Percentiles rank a stretch among this genome's conserved stretches.
These are phyloP conservation scores for Bubalus kerabau DNA, from an alignment of 2,113 vertebrate genomes.

Conservation along the genomic window DNA sequence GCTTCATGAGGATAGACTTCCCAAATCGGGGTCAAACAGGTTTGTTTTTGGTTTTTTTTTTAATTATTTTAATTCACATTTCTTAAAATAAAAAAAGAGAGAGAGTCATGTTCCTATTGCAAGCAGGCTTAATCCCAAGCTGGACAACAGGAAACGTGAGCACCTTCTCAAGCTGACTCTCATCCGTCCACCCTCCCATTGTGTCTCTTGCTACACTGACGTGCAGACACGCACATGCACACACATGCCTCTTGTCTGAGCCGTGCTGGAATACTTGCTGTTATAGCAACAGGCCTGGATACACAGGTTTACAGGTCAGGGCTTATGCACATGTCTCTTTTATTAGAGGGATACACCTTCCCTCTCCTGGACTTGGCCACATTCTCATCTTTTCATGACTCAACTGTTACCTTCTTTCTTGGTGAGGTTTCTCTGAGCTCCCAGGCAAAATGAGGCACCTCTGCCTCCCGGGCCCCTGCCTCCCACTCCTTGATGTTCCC, in stretches of 20 bases:
- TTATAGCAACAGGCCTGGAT: neutral
- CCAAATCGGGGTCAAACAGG: neutral
- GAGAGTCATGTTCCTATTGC: neutral
- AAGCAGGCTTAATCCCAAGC: neutral
- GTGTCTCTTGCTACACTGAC: neutral
- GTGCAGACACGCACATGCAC: neutral
- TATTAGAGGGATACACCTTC: neutral
- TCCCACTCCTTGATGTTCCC: neutral
- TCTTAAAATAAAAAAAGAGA: neutral
- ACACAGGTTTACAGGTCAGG: too few relatives aligned
- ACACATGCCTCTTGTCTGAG: neutral
- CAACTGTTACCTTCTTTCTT: neutral
- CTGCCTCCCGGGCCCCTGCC: accelerated
- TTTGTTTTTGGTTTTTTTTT: neutral
- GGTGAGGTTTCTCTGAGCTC: neutral
- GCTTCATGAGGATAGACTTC: neutral
- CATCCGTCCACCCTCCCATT: neutral
- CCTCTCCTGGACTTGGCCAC: neutral
- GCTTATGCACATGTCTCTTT: neutral
- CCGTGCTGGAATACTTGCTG: neutral
- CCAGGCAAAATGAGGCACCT: neutral
- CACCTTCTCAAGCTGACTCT: neutral
- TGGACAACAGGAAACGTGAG: neutral
- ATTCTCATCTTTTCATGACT: neutral
- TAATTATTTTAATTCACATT: neutral